These are phyloP conservation scores for Rhinichthys osculus DNA, from an alignment of 2,797 vertebrate species.

Conservation along the genomic window DNA sequence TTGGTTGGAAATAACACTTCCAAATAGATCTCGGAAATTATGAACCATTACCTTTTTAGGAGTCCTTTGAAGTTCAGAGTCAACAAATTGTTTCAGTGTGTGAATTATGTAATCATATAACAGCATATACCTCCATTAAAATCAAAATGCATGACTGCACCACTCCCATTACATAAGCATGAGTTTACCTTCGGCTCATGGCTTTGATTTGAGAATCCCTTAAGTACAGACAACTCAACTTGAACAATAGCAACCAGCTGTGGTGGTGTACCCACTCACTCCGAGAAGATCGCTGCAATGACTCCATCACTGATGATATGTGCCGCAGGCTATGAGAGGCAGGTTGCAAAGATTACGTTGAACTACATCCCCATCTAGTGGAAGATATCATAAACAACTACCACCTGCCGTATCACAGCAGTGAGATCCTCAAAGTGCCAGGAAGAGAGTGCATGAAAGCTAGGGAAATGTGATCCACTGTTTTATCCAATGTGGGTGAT, in stretches of 20 bases:
- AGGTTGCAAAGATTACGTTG: constrained; percentile 60
- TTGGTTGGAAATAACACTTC: background rate
- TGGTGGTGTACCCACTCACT: constrained; percentile 6
- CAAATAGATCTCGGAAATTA: constrained; percentile 21
- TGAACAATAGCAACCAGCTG: constrained; percentile 40
- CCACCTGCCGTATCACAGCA: constrained; percentile 44
- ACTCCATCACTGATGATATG: constrained; percentile 6
- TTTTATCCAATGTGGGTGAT: background rate
- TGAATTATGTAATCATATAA: constrained; percentile 48
- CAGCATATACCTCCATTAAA: constrained; percentile 38
- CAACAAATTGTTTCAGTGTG: constrained; percentile 46
- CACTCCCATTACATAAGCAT: constrained; percentile 24
- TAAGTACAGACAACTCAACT: constrained; percentile 16
- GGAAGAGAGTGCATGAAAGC: constrained; percentile 4
- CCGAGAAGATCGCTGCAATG: background rate
- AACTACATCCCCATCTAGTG: constrained; percentile 80
- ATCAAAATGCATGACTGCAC: constrained; percentile 40
- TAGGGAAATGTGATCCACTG: too few species aligned
- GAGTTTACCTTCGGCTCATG: constrained; percentile 18
- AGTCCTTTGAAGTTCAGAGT: constrained; percentile 28
- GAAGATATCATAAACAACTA: constrained; percentile 63
- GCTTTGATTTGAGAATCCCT: constrained; percentile 32
- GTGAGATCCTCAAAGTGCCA: constrained; percentile 31
- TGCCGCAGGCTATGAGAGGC: background rate
- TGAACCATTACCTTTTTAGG: constrained; percentile 15